A percentile compares a stretch with the other conserved stretches of the same genome.
Conservation (phyloP, 2,888 invertebrate species). For the Pogonocherus hispidulus region DNA sequence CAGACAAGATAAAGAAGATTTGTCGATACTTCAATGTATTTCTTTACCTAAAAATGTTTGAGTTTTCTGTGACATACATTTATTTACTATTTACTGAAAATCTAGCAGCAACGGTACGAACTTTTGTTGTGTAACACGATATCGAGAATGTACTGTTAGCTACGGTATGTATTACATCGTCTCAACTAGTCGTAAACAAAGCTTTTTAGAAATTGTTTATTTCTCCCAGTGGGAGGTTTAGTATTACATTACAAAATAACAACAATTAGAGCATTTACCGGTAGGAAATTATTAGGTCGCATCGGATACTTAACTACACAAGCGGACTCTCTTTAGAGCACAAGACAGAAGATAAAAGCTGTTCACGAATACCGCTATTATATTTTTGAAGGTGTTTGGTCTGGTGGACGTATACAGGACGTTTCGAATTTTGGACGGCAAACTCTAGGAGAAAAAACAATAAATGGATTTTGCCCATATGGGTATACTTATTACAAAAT, state of each 20-base stretch:
- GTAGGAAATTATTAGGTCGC: constrained; percentile 15
- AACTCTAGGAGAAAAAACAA: no score
- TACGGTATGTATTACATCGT: constrained; percentile 13
- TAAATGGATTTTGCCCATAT: no score
- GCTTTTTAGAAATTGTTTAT: constrained; percentile 13
- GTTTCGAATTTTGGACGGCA: no score
- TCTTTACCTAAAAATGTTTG: no score
- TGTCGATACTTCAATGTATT: no score
- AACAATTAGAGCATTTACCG: constrained; percentile 26
- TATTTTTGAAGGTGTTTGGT: no score
- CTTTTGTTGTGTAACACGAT: background rate
- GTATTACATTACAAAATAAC: constrained; percentile 22
- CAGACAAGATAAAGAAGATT: no score
- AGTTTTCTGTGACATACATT: background rate
- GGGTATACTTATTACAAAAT: no score
- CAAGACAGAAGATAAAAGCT: no score
- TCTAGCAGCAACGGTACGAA: background rate
- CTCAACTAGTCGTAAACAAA: constrained; percentile 12
- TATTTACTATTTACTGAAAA: background rate
- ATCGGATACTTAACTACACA: background rate
- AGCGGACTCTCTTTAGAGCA: no score
- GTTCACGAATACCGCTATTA: no score
- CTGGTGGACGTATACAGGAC: no score
- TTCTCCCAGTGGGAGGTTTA: constrained; percentile 14
- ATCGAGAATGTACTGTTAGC: constrained; percentile 9